Conservation (phyloP, 2,888 invertebrate species). For the Ptychoptera albimana region DNA sequence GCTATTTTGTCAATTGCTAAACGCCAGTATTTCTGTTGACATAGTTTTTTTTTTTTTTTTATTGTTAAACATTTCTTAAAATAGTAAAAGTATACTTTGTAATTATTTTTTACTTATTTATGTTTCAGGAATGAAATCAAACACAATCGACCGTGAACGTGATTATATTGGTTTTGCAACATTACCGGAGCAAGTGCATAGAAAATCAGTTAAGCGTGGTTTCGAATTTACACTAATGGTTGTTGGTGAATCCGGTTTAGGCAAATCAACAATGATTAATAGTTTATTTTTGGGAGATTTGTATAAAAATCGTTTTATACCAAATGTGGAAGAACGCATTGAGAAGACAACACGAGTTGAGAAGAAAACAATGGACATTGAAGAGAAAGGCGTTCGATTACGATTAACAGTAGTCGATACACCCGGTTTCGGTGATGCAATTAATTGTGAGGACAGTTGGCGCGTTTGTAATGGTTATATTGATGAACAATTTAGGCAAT, state of each 20-base stretch:
- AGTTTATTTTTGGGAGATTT: slow-evolving; percentile 86
- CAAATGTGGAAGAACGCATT: slow-evolving; percentile 38
- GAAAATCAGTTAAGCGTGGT: slow-evolving; percentile 90
- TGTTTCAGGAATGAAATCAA: too few species aligned
- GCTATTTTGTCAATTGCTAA: too few species aligned
- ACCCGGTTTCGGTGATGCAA: slow-evolving; percentile 88
- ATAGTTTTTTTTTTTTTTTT: too few species aligned
- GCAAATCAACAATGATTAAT: slow-evolving; percentile 89
- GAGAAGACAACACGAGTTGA: slow-evolving; percentile 57
- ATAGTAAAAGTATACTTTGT: too few species aligned
- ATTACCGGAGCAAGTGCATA: slow-evolving; percentile 87
- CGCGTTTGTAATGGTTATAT: slow-evolving; percentile 81
- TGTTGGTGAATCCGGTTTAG: slow-evolving; percentile 84
- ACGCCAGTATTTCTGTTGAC: too few species aligned
- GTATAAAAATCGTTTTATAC: slow-evolving; percentile 69
- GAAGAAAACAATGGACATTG: slow-evolving; percentile 83
- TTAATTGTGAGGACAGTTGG: slow-evolving; percentile 91
- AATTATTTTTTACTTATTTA: too few species aligned
- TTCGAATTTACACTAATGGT: slow-evolving; percentile 97
- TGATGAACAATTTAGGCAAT: slow-evolving; percentile 74
- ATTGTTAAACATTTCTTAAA: too few species aligned
- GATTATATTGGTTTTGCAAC: slow-evolving; percentile 92
- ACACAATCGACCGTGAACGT: slow-evolving; percentile 31
- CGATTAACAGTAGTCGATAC: slow-evolving; percentile 87
- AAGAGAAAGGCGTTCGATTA: slow-evolving; percentile 81